phyloP scores from a whole-genome alignment of 2,888 invertebrate genomes.

The Drosophila parthenogenetica region DNA sequence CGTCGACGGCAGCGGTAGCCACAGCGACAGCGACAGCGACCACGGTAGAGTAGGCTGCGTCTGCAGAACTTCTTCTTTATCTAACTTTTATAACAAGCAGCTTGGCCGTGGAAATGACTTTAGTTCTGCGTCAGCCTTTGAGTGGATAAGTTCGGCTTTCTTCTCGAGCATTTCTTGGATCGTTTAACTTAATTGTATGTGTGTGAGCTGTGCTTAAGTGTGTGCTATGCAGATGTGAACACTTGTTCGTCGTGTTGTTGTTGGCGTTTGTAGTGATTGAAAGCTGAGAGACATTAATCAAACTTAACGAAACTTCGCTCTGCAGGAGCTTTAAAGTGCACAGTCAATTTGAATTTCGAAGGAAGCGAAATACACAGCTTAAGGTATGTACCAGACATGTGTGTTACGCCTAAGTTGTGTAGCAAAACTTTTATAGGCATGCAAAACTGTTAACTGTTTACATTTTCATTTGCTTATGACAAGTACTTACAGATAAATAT shows the following conservation, averaged over 20 bases:
- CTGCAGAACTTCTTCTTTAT: conserved; percentile 69
- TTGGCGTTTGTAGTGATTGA: conserved; percentile 15
- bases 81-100: conserved; percentile 77
- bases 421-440: conserved; percentile 1
- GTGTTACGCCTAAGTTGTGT: conserved; percentile 2
- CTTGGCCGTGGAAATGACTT: conserved; percentile 60
- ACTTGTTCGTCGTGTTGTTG: conserved; percentile 12
- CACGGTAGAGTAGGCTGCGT: conserved; percentile 30
- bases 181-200: conserved; percentile 1
- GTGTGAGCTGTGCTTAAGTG: conserved; percentile 1
- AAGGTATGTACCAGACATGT: conserved; percentile 17
- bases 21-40: conserved; percentile 17
- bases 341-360: conserved; percentile 1
- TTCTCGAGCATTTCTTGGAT: conserved; percentile 11
- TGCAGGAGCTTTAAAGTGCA: too few species aligned
- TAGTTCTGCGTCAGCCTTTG: conserved; percentile 74
- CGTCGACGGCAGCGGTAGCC: not conserved
- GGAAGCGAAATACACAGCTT: conserved; percentile 10
- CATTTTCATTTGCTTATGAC: conserved; percentile 12
- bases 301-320: conserved; percentile 13
- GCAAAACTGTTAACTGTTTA: conserved; percentile 15
- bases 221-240: conserved; percentile 45
- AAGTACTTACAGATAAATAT: not conserved
- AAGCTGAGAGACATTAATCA: conserved; percentile 17
- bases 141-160: conserved; percentile 66